Base-by-base conservation (phyloP, 2,888 invertebrate species). In the Drosophila siamana region DNA sequence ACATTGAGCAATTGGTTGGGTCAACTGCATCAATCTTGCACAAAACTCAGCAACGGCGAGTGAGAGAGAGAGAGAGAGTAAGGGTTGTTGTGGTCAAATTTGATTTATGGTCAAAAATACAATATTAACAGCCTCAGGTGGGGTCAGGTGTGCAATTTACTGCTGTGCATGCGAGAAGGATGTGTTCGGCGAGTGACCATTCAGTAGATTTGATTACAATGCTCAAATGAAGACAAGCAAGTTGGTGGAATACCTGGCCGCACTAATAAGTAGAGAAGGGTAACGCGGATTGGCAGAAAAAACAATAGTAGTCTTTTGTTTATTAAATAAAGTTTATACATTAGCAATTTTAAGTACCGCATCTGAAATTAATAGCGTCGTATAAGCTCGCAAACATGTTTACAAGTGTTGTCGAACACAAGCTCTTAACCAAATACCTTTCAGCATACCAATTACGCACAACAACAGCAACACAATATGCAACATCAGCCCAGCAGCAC, bases 371-470 rank as follows among this genome's bases (percentile, higher is more conserved):
- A 86, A 83, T 76, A 57, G 69, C 41, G 46, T 63, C 41, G 36
- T 41, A 63, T 57, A 59, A 60, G 50, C 60, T 62, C 72, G 54
- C 54, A 43, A 59, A 47, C 72, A 75, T 30, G 50, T 41, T 40
- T 13, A 13, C 36, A 66, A 63, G 55, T 69, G 74, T 57, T 78
- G 57, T 71, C 41, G 44, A 59, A 73, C 64, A 62, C 46, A 65
- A 43, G 62, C 65, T 65, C 60, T 67, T 70, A 15, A 51, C 60
- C 83, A 74, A 63, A 83, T 63, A 64, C 57, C 78, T 83, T 66
- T 76, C 70, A 69, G 71, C 71, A 76, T 74, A 70, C 79, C 71
- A 83, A 83, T 84, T 83, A 72, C 68, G 22, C 28, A 43, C 28
- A 47, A 60, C 64, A 62, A 51, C 44, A 54, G 51, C 52, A 69